A percentile compares a stretch with the other conserved stretches of the same genome.
Conservation (phyloP, 2,888 invertebrate genomes). For the Agrochola macilenta region DNA sequence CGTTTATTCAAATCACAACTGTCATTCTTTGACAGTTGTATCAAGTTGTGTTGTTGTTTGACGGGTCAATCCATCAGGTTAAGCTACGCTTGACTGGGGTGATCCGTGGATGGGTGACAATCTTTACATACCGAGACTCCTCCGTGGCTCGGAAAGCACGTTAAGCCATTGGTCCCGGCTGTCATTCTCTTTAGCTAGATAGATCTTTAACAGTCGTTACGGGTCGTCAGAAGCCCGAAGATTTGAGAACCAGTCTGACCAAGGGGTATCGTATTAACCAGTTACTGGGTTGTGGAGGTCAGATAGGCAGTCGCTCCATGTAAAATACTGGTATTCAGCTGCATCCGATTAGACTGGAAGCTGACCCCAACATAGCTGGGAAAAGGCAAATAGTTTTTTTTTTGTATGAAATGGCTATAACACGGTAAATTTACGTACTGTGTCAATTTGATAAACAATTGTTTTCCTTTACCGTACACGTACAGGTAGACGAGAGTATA, state of each 20-base stretch:
- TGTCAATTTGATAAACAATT: not conserved
- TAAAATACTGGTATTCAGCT: too few species aligned
- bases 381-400: too few species aligned
- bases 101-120: not conserved
- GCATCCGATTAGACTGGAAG: too few species aligned
- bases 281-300: too few species aligned
- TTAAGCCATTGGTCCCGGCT: too few species aligned
- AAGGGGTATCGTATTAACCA: not conserved
- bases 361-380: too few species aligned
- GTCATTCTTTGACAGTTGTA: not conserved
- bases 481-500: not conserved
- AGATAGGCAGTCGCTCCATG: too few species aligned
- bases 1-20: not conserved
- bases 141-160: too few species aligned
- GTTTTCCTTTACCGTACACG: not conserved
- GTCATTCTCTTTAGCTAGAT: too few species aligned
- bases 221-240: not conserved
- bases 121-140: too few species aligned
- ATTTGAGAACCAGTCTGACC: not conserved
- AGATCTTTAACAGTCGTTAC: too few species aligned
- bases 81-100: not conserved
- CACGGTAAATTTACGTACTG: not conserved
- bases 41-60: not conserved
- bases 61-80: not conserved
- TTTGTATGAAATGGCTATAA: not conserved